phyloP scores from a whole-genome alignment of 2,113 vertebrate genomes.

The Saimiri boliviensis region DNA sequence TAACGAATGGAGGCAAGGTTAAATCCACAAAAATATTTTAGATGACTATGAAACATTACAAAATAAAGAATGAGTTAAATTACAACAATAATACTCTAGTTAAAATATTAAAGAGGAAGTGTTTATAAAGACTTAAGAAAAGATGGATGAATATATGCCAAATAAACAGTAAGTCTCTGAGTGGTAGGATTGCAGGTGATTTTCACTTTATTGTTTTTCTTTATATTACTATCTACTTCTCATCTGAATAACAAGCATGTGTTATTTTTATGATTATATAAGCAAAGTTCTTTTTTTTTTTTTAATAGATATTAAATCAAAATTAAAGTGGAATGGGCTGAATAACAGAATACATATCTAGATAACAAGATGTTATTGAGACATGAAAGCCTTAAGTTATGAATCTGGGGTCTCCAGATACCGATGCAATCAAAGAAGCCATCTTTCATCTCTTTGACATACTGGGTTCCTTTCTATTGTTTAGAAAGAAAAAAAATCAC shows the following conservation, averaged over 20 bases:
- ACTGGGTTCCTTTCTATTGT: not conserved
- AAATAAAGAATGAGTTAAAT: not conserved
- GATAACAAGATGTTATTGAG: no score
- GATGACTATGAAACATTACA: not conserved
- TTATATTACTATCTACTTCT: not conserved
- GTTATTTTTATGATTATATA: not conserved
- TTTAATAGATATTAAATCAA: not conserved
- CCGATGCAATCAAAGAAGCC: not conserved
- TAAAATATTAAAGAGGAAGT: not conserved
- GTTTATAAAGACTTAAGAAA: constrained; percentile 30
- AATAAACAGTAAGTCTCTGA: not conserved
- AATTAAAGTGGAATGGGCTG: not conserved
- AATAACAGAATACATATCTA: not conserved
- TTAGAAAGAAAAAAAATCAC: not conserved
- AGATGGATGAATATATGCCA: not conserved
- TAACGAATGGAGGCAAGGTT: not conserved
- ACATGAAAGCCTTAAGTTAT: not conserved
- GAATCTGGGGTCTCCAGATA: not conserved
- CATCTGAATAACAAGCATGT: not conserved
- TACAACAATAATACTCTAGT: not conserved
- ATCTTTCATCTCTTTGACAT: not conserved
- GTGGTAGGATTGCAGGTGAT: not conserved
- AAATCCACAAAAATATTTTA: constrained; percentile 38
- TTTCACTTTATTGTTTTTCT: constrained; percentile 6
- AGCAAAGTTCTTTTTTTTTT: not conserved